phyloP scores from a whole-genome alignment of 2,113 vertebrate species.

The Isichthys henryi region DNA sequence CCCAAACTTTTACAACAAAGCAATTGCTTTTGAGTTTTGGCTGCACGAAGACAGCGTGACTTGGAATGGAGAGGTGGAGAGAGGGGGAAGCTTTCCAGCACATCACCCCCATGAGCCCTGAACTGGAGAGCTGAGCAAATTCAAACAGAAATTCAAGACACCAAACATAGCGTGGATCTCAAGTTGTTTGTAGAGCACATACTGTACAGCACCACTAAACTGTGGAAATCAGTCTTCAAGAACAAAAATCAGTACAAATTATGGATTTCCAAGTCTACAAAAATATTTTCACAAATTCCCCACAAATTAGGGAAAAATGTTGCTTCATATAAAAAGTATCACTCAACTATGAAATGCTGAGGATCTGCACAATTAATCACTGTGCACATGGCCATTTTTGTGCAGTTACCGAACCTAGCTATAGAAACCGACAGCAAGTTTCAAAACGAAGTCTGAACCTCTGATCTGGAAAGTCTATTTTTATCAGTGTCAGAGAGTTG shows the following conservation, averaged over 20 bases:
- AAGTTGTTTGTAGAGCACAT: background rate
- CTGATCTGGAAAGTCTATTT: constrained; percentile 22
- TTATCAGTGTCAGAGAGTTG: constrained; percentile 21
- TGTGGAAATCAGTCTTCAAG: background rate
- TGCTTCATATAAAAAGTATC: background rate
- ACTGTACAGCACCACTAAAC: background rate
- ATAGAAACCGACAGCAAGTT: background rate
- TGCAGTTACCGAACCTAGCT: background rate
- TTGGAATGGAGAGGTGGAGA: background rate
- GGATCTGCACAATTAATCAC: background rate
- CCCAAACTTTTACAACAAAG: constrained; percentile 17
- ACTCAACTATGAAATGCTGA: background rate
- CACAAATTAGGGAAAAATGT: background rate
- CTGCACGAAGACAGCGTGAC: background rate
- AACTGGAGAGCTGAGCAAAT: background rate
- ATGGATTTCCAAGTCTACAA: background rate
- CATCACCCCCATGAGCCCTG: background rate
- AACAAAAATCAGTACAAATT: background rate
- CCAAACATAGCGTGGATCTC: background rate
- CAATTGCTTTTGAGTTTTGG: constrained; percentile 17
- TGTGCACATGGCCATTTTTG: background rate
- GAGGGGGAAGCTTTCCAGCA: background rate
- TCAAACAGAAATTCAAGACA: background rate
- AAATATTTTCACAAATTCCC: background rate
- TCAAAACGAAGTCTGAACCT: constrained; percentile 21